A percentile compares a stretch with the other conserved stretches of the same genome.
phyloP scores from a whole-genome alignment of 2,888 invertebrate genomes.

The Chalcosyrphus nemorum region DNA sequence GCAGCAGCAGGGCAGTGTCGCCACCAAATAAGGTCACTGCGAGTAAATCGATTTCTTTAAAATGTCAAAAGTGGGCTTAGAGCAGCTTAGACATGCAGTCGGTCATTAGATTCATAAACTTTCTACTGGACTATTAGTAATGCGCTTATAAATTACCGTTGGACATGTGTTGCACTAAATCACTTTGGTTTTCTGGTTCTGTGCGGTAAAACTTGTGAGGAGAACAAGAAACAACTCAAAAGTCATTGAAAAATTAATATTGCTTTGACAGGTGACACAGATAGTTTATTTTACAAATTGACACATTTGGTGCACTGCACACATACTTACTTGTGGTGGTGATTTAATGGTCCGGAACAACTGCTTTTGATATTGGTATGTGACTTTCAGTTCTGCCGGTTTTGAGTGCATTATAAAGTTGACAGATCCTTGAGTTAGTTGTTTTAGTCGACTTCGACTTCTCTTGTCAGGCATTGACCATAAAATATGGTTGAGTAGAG shows the following conservation, averaged over 20 bases:
- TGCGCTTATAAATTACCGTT: slow-evolving; percentile 37
- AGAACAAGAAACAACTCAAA: slow-evolving; percentile 14
- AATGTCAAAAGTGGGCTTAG: slow-evolving; percentile 39
- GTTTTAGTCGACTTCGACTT: too few relatives aligned
- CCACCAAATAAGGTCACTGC: slow-evolving; percentile 48
- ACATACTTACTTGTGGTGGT: not conserved
- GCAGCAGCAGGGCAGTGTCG: slow-evolving; percentile 33
- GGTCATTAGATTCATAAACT: slow-evolving; percentile 56
- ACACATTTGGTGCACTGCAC: slow-evolving; percentile 68
- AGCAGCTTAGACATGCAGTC: not conserved
- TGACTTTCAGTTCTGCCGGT: not conserved
- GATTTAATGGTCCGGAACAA: not conserved
- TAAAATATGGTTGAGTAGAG: too few relatives aligned
- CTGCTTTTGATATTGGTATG: not conserved
- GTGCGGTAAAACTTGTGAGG: slow-evolving; percentile 52
- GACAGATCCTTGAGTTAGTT: too few relatives aligned
- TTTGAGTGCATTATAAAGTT: too few relatives aligned
- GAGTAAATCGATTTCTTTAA: slow-evolving; percentile 54
- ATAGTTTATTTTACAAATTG: slow-evolving; percentile 65
- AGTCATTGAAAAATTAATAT: slow-evolving; percentile 63
- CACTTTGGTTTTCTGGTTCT: slow-evolving; percentile 36
- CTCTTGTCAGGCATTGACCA: too few relatives aligned
- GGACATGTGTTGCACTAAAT: slow-evolving; percentile 62
- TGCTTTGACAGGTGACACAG: slow-evolving; percentile 65
- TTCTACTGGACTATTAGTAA: slow-evolving; percentile 48